These are phyloP conservation scores for Atractosteus spatula DNA, from an alignment of 2,113 vertebrate species.

Conservation along the genomic window DNA sequence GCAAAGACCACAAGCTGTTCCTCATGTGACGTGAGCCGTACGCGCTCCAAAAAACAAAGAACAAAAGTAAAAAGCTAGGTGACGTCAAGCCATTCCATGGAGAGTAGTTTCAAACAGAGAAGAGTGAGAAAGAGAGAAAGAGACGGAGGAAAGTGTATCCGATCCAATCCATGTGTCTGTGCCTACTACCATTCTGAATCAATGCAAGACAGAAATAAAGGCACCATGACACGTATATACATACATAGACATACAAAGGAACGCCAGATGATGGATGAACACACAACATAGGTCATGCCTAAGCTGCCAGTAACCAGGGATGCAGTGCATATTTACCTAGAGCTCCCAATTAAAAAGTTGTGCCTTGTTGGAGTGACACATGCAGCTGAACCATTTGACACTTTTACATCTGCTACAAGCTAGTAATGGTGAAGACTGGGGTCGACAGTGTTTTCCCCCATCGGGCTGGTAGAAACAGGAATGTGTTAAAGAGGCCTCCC, in stretches of 20 bases:
- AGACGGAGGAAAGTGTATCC: conserved; percentile 31
- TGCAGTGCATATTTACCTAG: conserved; percentile 48
- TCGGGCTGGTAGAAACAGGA: conserved; percentile 62
- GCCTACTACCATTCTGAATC: conserved; percentile 33
- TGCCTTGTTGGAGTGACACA: conserved; percentile 44
- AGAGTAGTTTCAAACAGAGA: conserved; percentile 37
- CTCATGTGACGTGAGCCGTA: conserved; percentile 39
- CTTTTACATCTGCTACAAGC: background rate
- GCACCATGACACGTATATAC: conserved; percentile 20
- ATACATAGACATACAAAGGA: conserved; percentile 31
- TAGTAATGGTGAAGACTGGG: background rate
- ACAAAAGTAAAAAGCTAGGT: conserved; percentile 51
- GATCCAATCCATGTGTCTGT: conserved; percentile 37
- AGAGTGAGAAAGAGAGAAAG: background rate
- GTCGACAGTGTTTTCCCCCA: background rate
- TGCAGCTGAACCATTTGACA: conserved; percentile 44
- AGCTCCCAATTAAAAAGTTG: conserved; percentile 35
- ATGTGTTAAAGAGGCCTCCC: conserved; percentile 53
- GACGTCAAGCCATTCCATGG: conserved; percentile 60
- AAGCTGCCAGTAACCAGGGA: conserved; percentile 42
- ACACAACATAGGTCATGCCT: conserved; percentile 52
- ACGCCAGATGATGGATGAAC: conserved; percentile 39
- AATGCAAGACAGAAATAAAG: conserved; percentile 47
- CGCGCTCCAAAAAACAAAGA: conserved; percentile 37
- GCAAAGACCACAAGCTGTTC: conserved; percentile 38